Evolutionary conservation across 2,888 invertebrate species (phyloP).

Genomic region (Leptinotarsa rubiginosa): DNA sequence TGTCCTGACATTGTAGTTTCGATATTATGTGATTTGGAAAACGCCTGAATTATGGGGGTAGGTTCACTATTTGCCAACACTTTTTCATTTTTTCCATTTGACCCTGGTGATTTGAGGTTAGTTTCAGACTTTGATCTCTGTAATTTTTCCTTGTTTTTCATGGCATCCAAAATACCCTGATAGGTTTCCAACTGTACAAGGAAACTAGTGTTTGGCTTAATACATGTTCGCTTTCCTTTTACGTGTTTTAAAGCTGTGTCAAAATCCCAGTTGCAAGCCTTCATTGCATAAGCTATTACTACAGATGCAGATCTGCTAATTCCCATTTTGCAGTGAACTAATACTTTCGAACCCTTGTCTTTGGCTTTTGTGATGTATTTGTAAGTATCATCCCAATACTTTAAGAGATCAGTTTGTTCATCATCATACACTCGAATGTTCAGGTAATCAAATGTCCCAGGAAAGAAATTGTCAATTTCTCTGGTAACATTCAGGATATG

Average conservation of each 20-base stretch:
- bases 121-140: constrained; percentile 95
- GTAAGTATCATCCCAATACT: constrained; percentile 98
- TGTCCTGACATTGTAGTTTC: constrained; percentile 58
- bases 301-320: constrained; percentile 98
- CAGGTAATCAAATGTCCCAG: constrained; percentile 94
- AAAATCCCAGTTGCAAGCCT: constrained; percentile 94
- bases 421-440: constrained; percentile 98
- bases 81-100: constrained; percentile 66
- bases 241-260: constrained; percentile 90
- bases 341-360: constrained; percentile 90
- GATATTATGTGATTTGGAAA: constrained; percentile 57
- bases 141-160: constrained; percentile 93
- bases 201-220: constrained; percentile 97
- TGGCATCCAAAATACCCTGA: constrained; percentile 82
- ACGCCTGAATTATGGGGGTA: constrained; percentile 72
- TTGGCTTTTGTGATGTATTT: constrained; percentile 95
- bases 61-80: constrained; percentile 71
- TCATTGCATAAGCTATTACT: constrained; percentile 98
- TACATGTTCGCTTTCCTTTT: constrained; percentile 89
- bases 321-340: constrained; percentile 99
- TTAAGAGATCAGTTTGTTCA: constrained; percentile 94
- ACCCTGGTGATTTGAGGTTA: constrained; percentile 78
- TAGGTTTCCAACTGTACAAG: constrained; percentile 94
- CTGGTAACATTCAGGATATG: constrained; percentile 97
- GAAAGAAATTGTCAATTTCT: constrained; percentile 99